Evolutionary conservation across 1,140 invertebrate genomes (phyloP), one percentile per base, ranked within the genome.

Genomic region (Penaeus japonicus): DNA sequence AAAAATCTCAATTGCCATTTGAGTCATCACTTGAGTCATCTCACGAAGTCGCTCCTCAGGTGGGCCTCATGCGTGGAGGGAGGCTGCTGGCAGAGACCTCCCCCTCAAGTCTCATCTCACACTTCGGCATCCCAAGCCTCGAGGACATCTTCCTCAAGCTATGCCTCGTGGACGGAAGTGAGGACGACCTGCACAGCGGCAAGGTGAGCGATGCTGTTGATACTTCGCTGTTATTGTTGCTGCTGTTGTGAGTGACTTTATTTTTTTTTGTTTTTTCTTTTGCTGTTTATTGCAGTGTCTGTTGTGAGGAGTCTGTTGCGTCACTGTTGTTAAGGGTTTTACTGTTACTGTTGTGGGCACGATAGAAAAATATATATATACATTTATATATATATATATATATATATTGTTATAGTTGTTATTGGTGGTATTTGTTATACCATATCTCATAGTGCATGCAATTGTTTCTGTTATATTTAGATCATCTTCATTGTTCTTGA

Each of bases 91-190:
- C 98, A 0, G 98, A 99, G 93, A 96, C 98, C 92, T 96, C 97
- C 3, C 98, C 98, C 0, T 95, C 96, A 55, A 95, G 95, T 39
- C 94, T 99, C 0, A 94, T 99, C 35, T 93, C 95, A 10, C 95
- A 96, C 93, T 97, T 98, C 92, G 95, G 95, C 90, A 97, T 96
- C 91, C 94, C 96, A 89, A 96, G 96, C 30, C 93, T 99, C 12
- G 98, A 99, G 93, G 97, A 98, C 90, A 97, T 99, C 1, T 99
- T 99, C 93, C 94, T 99, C 18, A 97, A 98, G 92, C 93, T 99
- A 0, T 98, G 97, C 57, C 95, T 96, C 87, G 94, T 94, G 53
- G 92, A 93, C 47, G 89, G 81, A 39, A 77, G 62, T 32, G 35
- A 57, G 59, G 90, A 91, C 17, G 78, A 89, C 24, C 20, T 83